Evolutionary conservation across 2,888 invertebrate genomes (phyloP), one percentile per base, ranked within the genome.

Genomic region (Leptopilina myrica): DNA sequence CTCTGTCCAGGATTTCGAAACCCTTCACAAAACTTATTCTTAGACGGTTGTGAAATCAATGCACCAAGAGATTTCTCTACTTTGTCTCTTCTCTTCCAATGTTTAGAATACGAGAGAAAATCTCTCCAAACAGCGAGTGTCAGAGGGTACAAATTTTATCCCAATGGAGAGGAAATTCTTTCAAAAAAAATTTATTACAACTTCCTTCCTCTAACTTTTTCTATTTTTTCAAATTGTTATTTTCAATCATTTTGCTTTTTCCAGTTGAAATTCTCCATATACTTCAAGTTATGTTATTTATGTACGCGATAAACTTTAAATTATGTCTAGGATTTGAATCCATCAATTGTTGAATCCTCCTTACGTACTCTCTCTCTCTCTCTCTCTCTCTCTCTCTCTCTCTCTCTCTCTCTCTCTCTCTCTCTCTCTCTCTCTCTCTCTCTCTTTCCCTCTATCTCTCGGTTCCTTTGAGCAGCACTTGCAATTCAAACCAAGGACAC

Each of bases 1-100:
- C 46, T 79, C 43, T 76, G 59, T 66, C 67, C 76, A 56, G 56
- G 73, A 73, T 33, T 73, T 73, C 9, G 14, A n/a, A 73, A 53
- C 33, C 8, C 33, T 12, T n/a, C 69, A 12, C 26, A 14, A 66
- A 69, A 26, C 69, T 67, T 49, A 53, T 49, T 14, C 26, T 53
- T 9, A 53, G 73, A 73, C 33, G 14, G 73, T 73, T 73, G 73
- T 14, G 53, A 56, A 69, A 56, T 73, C 73, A 73, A 73, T 73
- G 56, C 49, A 53, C 26, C 53, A 53, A 53, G 26, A 69, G 69
- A 49, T 69, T 49, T 26, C 20, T 2, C 11, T 15, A 43, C 20
- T 49, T 46, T 49, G 46, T 53, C 26, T 69, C 20, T 43, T 33
- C 2, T 69, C 20, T 69, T 69, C 12, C 26, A 49, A 69, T 26